These are phyloP conservation scores for Camponotus pennsylvanicus DNA, from an alignment of 1,140 invertebrate genomes.

Conservation along the genomic window DNA sequence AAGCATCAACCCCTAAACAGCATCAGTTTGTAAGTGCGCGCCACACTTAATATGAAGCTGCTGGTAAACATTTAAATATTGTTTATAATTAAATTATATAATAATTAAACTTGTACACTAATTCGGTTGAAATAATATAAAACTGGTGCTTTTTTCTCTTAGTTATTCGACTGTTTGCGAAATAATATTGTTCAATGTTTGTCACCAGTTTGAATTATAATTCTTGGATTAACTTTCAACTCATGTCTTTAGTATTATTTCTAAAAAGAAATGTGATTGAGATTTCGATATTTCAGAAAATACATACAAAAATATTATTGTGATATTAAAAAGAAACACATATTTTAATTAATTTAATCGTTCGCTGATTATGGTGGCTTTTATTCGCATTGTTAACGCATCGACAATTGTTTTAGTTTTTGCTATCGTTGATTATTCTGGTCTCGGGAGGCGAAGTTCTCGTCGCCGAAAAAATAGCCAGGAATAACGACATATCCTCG, in stretches of 20 bases:
- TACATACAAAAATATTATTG: background rate
- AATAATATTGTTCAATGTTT: too few relatives aligned
- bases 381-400: slow-evolving; percentile 1
- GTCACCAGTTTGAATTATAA: too few relatives aligned
- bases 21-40: slow-evolving; percentile 67
- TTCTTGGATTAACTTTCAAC: too few relatives aligned
- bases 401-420: slow-evolving; percentile 63
- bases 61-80: slow-evolving; percentile 72
- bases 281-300: background rate
- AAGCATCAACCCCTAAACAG: slow-evolving; percentile 61
- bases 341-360: background rate
- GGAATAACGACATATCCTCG: slow-evolving; percentile 51
- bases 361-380: slow-evolving; percentile 26
- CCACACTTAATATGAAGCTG: slow-evolving; percentile 75
- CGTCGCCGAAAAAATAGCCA: slow-evolving; percentile 45
- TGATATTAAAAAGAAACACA: too few relatives aligned
- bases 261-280: background rate
- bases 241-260: background rate
- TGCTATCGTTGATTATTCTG: slow-evolving; percentile 71
- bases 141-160: background rate
- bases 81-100: too few relatives aligned
- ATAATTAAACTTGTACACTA: background rate
- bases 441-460: slow-evolving; percentile 54
- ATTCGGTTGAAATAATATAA: background rate
- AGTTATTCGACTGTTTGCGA: too few relatives aligned